Evolutionary conservation across 2,113 vertebrate species (phyloP).

Genomic region (Euleptes europaea): DNA sequence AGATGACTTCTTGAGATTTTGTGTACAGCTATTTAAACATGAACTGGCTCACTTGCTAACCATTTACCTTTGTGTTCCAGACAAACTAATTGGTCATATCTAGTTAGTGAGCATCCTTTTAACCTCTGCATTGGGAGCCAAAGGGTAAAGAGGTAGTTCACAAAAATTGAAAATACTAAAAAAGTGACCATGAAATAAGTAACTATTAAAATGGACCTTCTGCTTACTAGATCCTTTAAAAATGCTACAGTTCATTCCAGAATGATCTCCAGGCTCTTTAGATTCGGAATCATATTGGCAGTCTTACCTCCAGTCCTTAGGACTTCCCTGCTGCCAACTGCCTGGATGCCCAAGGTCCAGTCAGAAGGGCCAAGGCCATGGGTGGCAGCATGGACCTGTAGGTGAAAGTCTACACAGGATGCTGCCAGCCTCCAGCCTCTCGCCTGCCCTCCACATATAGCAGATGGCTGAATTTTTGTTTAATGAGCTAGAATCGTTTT

Average conservation of each 20-base stretch:
- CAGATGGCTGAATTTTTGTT: too few species aligned
- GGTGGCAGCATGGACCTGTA: too few species aligned
- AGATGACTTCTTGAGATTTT: conserved; percentile 15
- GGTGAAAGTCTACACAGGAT: too few species aligned
- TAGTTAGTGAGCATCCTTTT: conserved; percentile 45
- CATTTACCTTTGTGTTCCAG: conserved; percentile 45
- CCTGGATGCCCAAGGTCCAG: too few species aligned
- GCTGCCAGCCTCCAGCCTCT: too few species aligned
- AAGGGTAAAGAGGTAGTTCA: not conserved
- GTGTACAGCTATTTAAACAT: not conserved
- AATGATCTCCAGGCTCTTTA: not conserved
- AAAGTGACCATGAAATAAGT: not conserved
- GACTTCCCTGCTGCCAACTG: too few species aligned
- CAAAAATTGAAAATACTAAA: not conserved
- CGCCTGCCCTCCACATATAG: too few species aligned
- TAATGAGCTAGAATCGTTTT: too few species aligned
- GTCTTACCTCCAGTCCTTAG: too few species aligned
- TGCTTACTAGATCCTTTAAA: not conserved
- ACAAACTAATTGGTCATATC: not conserved
- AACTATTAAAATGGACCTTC: not conserved
- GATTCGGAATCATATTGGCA: not conserved
- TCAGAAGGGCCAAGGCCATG: too few species aligned
- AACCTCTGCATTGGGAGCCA: conserved; percentile 9
- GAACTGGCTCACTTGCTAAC: conserved; percentile 7
- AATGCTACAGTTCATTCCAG: not conserved